A percentile compares a stretch with the other conserved stretches of the same genome.
These are phyloP conservation scores for Glyptemys insculpta DNA, from an alignment of 2,797 vertebrate species.

Conservation along the genomic window DNA sequence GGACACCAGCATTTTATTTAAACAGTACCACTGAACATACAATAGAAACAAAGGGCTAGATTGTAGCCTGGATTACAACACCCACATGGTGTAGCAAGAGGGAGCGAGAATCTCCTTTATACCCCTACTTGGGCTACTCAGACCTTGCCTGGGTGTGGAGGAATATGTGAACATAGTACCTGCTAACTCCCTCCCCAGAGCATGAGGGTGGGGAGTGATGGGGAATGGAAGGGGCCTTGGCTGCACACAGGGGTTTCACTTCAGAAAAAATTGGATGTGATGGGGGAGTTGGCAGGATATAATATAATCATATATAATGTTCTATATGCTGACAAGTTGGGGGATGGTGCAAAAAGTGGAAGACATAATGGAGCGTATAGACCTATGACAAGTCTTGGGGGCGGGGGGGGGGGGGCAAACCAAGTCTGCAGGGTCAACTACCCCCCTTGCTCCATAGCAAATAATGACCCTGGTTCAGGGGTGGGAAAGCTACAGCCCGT, in stretches of 20 bases:
- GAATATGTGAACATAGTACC: neutral
- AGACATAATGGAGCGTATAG: neutral
- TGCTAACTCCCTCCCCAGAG: neutral
- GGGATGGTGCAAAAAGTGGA: neutral
- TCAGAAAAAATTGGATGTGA: neutral
- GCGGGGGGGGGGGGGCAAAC: neutral
- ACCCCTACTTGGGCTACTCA: neutral
- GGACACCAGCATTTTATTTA: conserved; percentile 14
- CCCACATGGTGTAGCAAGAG: neutral
- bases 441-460: neutral
- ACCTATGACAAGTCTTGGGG: neutral
- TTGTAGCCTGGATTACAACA: neutral
- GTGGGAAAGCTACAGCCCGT: no score
- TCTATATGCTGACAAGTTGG: neutral
- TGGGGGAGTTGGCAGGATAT: no score
- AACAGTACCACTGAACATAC: neutral
- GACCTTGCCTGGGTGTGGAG: neutral
- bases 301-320: neutral
- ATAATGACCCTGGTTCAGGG: no score
- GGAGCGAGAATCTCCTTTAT: neutral
- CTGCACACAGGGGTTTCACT: neutral
- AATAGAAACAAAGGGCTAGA: no score
- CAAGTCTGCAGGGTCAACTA: neutral
- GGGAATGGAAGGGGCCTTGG: neutral
- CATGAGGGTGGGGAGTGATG: neutral